phyloP scores from a whole-genome alignment of 1,140 invertebrate species.

The Panonychus citri region DNA sequence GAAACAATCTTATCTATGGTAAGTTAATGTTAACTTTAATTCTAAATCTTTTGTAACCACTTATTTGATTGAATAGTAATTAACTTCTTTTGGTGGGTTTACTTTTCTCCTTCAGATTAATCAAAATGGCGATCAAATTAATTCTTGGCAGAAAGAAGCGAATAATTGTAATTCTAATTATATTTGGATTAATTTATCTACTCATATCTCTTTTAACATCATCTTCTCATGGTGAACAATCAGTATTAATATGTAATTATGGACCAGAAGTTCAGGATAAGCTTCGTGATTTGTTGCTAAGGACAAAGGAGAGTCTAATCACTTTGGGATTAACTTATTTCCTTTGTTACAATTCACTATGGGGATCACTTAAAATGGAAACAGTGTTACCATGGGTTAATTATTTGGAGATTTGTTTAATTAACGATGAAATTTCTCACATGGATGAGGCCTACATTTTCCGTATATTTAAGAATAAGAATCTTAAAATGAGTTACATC shows the following conservation, averaged over 20 bases:
- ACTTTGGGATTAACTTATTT: constrained; percentile 23
- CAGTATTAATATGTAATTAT: not conserved
- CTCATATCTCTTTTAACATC: no score
- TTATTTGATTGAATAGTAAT: no score
- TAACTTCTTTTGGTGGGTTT: no score
- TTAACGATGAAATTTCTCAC: constrained; percentile 23
- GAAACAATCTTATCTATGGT: no score
- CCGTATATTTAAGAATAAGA: constrained; percentile 20
- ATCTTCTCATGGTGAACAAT: no score
- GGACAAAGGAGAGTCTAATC: constrained; percentile 11
- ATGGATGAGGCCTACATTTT: constrained; percentile 24
- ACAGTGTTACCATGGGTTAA: constrained; percentile 27
- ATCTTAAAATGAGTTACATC: constrained; percentile 22
- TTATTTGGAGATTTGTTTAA: constrained; percentile 26
- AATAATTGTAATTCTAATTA: no score
- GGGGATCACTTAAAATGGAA: constrained; percentile 26
- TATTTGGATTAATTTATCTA: no score
- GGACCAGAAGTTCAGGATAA: not conserved
- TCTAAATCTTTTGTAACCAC: no score
- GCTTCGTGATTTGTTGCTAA: not conserved
- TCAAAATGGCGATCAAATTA: no score
- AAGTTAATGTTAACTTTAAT: no score
- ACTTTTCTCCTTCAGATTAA: no score
- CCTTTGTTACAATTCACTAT: constrained; percentile 30
- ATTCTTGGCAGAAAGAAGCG: no score